Conservation (phyloP, 2,888 invertebrate species). For the Tuta absoluta region DNA sequence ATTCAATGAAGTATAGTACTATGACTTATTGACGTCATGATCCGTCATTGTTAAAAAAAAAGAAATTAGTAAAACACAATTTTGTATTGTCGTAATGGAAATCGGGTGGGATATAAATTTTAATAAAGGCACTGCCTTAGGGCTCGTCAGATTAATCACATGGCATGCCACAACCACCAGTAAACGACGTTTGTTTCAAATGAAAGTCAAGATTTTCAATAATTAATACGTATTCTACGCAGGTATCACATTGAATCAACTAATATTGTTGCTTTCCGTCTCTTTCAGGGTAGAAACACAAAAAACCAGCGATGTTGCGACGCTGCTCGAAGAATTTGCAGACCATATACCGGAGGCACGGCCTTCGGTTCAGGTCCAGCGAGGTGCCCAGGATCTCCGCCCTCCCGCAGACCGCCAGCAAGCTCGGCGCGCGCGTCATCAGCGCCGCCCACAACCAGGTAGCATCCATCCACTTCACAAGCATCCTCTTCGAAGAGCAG, state of each 20-base stretch:
- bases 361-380: constrained; percentile 64
- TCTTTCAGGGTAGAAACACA: constrained; percentile 19
- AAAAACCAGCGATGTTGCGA: constrained; percentile 63
- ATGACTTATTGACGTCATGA: no score
- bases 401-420: constrained; percentile 48
- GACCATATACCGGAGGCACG: constrained; percentile 73
- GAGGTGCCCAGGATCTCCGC: constrained; percentile 63
- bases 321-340: constrained; percentile 76
- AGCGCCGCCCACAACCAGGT: constrained; percentile 57
- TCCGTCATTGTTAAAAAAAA: no score
- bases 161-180: no score
- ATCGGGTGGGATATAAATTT: no score
- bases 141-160: no score
- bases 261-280: background rate
- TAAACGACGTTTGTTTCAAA: no score
- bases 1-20: no score
- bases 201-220: no score
- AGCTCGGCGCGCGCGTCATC: constrained; percentile 50
- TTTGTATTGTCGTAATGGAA: no score
- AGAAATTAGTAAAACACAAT: no score
- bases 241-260: background rate
- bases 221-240: no score
- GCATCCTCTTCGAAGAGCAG: constrained; percentile 72
- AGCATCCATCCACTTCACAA: constrained; percentile 67
- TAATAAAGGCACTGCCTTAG: no score